Evolutionary conservation across 2,113 vertebrate genomes (phyloP), one percentile per base, ranked within the genome.

Genomic region (Opisthocomus hoazin): DNA sequence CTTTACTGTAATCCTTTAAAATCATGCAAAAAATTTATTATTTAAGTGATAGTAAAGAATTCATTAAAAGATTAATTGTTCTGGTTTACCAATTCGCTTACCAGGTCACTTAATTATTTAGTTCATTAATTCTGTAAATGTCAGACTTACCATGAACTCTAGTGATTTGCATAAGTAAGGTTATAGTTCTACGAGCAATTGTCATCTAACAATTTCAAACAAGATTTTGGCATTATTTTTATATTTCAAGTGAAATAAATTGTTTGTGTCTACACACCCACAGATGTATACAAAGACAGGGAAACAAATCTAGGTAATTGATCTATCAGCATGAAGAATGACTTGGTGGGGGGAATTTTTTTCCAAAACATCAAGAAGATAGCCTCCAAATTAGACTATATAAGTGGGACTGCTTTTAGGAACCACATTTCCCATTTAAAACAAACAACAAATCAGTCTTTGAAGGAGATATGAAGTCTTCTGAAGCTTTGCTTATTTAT

Each of bases 61-160:
- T 98, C 95, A 98, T 98, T 98, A 98, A 96, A 98, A 98, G 96
- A 98, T 98, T 98, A 98, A 98, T 98, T 97, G 96, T 98, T 98
- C 95, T 98, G 97, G 98, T 98, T 98, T 98, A 98, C 97, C 97
- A 98, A 97, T 98, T 98, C 91, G 4, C 97, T 98, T 98, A 97
- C 92, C 96, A 98, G 97, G 97, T 97, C 98, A 98, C 97, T 98
- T 98, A 98, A 98, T 98, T 98, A 98, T 98, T 98, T 98, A 98
- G 98, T 97, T 98, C 97, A 98, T 98, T 98, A 98, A 98, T 98
- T 97, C 97, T 98, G 88, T 97, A 98, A 98, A 98, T 98, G 97
- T 98, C 98, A 98, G 91, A 94, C 96, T 98, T 98, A 97, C 97
- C 95, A 96, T 96, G 97, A 98, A 98, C 97, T 97, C 90, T 63